phyloP scores from a whole-genome alignment of 2,888 invertebrate species.

The Trachelus troglodyta region DNA sequence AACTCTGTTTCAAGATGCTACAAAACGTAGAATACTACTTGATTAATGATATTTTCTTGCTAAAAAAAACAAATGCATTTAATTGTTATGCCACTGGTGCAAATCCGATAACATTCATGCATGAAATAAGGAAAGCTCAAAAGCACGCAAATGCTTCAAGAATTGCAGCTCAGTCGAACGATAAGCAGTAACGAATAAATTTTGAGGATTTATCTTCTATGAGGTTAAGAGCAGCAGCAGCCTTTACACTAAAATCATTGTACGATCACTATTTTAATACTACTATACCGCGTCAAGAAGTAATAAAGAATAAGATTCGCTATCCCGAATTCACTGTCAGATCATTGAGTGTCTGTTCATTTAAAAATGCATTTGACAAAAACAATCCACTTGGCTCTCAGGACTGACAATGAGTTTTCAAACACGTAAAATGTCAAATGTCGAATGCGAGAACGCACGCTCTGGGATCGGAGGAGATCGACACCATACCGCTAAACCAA shows the following conservation, averaged over 20 bases:
- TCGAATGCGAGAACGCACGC: not conserved
- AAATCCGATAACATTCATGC: not conserved
- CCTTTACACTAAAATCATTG: not conserved
- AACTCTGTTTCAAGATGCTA: not conserved
- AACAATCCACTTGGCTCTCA: not conserved
- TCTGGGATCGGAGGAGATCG: conserved; percentile 28
- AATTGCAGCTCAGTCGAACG: not conserved
- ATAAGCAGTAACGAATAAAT: not conserved
- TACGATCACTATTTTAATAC: not conserved
- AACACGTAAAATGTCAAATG: not conserved
- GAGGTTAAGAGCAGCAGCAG: not conserved
- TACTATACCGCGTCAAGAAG: not conserved
- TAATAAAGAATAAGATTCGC: not conserved
- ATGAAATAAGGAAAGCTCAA: not conserved
- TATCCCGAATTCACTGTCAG: not conserved
- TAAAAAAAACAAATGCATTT: not conserved
- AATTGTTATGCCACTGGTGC: not conserved
- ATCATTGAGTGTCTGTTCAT: not conserved
- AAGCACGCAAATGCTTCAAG: not conserved
- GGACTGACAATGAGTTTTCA: not conserved
- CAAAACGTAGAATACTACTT: not conserved
- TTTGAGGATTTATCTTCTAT: not conserved
- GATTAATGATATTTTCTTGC: not conserved
- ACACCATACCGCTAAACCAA: conserved; percentile 26
- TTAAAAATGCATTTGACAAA: not conserved